A percentile compares a stretch with the other conserved stretches of the same genome.
phyloP scores from a whole-genome alignment of 2,113 vertebrate genomes.

The Sphaerodactylus townsendi region DNA sequence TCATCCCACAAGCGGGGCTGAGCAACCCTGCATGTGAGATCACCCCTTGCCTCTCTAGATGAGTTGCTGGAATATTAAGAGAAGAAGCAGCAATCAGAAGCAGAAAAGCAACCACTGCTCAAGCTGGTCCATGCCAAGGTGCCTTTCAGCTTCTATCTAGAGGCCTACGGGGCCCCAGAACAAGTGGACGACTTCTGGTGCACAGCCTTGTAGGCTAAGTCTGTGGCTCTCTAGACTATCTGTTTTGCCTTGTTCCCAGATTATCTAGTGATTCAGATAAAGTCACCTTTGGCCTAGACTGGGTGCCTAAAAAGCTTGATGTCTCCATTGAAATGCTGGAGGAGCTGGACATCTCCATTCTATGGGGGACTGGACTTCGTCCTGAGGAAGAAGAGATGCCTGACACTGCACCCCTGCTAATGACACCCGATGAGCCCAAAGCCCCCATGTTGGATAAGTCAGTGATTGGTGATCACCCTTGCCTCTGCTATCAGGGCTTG shows the following conservation, averaged over 20 bases:
- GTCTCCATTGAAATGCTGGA: constrained; percentile 99
- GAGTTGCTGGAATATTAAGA: constrained; percentile 93
- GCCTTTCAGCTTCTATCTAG: constrained; percentile 94
- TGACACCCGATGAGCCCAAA: constrained; percentile 99
- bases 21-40: too few species aligned
- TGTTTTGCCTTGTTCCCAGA: constrained; percentile 98
- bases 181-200: constrained; percentile 98
- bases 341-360: constrained; percentile 89
- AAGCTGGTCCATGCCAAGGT: constrained; percentile 90
- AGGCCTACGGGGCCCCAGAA: constrained; percentile 92
- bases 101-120: constrained; percentile 81
- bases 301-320: constrained; percentile 98
- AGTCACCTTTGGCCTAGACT: constrained; percentile 98
- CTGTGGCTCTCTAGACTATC: constrained; percentile 95
- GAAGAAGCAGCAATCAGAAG: constrained; percentile 88
- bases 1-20: too few species aligned
- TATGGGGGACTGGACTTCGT: constrained; percentile 89
- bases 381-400: constrained; percentile 96
- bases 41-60: constrained; percentile 84
- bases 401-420: constrained; percentile 94
- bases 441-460: constrained; percentile 95
- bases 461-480: too few species aligned
- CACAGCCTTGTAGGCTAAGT: constrained; percentile 95
- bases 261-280: constrained; percentile 98
- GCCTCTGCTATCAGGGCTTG: too few species aligned